phyloP scores from a whole-genome alignment of 1,140 invertebrate species.

The Pachyrhynchus sulphureomaculatus region DNA sequence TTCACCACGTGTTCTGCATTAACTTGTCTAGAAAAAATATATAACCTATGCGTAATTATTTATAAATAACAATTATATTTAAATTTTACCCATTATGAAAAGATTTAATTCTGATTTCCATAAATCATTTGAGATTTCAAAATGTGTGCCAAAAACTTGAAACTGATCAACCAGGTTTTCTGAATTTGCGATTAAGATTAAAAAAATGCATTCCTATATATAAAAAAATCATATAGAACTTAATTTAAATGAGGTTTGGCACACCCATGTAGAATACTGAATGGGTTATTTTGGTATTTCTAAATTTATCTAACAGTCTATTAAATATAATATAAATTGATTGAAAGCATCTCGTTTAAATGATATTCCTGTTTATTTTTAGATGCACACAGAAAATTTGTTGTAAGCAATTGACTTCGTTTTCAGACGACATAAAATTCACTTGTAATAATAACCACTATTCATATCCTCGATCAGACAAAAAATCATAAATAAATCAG shows the following conservation, averaged over 20 bases:
- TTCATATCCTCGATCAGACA: too few relatives aligned
- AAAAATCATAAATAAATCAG: too few relatives aligned
- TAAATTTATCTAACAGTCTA: conserved; percentile 1
- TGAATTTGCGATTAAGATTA: conserved; percentile 2
- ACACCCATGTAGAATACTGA: conserved; percentile 5
- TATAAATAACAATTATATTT: too few relatives aligned
- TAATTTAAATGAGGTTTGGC: conserved; percentile 1
- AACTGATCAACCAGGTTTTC: conserved; percentile 8
- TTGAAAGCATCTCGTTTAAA: conserved; percentile 6
- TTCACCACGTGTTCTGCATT: too few relatives aligned
- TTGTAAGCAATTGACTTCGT: background rate
- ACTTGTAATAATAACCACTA: too few relatives aligned
- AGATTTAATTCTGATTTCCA: background rate
- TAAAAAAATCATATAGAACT: background rate
- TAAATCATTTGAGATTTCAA: conserved; percentile 1
- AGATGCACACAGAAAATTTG: background rate
- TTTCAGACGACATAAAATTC: too few relatives aligned
- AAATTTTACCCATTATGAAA: too few relatives aligned
- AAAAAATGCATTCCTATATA: background rate
- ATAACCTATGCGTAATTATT: too few relatives aligned
- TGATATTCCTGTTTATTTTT: background rate
- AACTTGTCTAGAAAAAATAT: too few relatives aligned
- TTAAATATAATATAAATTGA: background rate
- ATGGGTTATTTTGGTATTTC: conserved; percentile 10
- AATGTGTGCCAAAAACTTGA: conserved; percentile 9